A percentile compares a stretch with the other conserved stretches of the same genome.
Evolutionary conservation across 2,113 vertebrate genomes (phyloP).

Genomic region (Proteles cristata): DNA sequence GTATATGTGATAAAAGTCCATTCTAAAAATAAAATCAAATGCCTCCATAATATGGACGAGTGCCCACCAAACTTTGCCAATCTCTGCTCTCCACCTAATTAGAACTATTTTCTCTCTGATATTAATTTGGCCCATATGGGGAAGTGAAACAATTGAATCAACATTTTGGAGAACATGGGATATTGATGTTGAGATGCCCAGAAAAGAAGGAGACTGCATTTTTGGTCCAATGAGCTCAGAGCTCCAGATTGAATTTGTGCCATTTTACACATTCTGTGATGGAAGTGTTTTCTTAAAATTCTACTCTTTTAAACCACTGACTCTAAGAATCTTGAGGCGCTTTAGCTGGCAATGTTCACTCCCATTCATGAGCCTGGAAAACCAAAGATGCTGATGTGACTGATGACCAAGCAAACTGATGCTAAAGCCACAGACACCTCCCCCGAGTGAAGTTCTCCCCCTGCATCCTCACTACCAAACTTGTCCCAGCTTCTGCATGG

Average conservation of each 20-base stretch:
- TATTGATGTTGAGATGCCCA: not conserved
- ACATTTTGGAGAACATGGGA: not conserved
- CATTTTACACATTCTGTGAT: not conserved
- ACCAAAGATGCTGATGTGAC: not conserved
- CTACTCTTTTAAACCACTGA: not conserved
- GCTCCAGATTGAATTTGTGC: not conserved
- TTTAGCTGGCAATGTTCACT: not conserved
- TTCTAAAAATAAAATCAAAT: not conserved
- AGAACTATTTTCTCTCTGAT: not conserved
- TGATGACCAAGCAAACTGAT: not conserved
- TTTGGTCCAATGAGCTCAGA: not conserved
- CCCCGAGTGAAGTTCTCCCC: fast-evolving
- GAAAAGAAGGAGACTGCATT: not conserved
- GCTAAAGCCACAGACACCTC: not conserved
- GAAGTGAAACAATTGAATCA: not conserved
- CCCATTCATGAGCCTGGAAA: not conserved
- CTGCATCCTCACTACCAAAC: not conserved
- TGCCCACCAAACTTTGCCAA: not conserved
- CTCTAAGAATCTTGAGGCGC: not conserved
- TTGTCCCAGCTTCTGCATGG: not conserved
- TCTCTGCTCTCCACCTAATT: not conserved
- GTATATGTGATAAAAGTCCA: not conserved
- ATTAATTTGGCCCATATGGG: not conserved
- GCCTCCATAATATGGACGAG: fast-evolving
- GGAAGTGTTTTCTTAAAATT: not conserved